Evolutionary conservation across 2,888 invertebrate species (phyloP).

Genomic region (Drosophila barbarae): DNA sequence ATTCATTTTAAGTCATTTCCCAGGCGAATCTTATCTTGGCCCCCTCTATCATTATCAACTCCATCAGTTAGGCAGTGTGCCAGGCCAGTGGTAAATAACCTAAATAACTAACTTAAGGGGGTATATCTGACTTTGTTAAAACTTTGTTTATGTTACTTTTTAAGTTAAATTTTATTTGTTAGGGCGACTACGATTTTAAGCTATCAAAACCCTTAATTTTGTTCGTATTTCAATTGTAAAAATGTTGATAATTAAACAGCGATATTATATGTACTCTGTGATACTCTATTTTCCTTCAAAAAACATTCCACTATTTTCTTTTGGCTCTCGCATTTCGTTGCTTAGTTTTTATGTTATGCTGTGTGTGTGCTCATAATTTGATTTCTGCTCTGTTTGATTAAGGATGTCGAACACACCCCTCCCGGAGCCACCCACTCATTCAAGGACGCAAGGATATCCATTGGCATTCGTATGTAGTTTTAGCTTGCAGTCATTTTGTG

Average conservation of each 20-base stretch:
- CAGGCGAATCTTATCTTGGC: conserved; percentile 50
- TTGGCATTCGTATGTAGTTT: conserved; percentile 12
- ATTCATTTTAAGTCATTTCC: conserved; percentile 52
- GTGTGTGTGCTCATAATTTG: conserved; percentile 52
- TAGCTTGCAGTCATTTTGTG: conserved; percentile 53
- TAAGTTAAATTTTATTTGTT: neutral
- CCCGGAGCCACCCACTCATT: conserved; percentile 9
- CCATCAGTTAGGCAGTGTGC: conserved; percentile 56
- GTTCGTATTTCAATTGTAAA: neutral
- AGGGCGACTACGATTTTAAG: neutral
- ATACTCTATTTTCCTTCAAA: conserved; percentile 1
- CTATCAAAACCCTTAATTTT: neutral
- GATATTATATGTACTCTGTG: neutral
- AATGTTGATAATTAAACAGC: neutral
- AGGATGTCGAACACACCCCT: conserved; percentile 40
- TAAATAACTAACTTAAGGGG: neutral
- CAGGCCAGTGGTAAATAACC: conserved; percentile 7
- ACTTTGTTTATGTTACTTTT: too few relatives aligned
- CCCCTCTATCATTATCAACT: conserved; percentile 61
- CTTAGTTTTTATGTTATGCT: conserved; percentile 38
- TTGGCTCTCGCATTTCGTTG: conserved; percentile 12
- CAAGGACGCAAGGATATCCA: conserved; percentile 14
- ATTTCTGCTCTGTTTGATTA: conserved; percentile 60
- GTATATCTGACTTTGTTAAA: neutral
- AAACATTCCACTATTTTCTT: neutral